These are phyloP conservation scores for Orthosia gothica DNA, from an alignment of 2,888 invertebrate genomes.

Conservation along the genomic window DNA sequence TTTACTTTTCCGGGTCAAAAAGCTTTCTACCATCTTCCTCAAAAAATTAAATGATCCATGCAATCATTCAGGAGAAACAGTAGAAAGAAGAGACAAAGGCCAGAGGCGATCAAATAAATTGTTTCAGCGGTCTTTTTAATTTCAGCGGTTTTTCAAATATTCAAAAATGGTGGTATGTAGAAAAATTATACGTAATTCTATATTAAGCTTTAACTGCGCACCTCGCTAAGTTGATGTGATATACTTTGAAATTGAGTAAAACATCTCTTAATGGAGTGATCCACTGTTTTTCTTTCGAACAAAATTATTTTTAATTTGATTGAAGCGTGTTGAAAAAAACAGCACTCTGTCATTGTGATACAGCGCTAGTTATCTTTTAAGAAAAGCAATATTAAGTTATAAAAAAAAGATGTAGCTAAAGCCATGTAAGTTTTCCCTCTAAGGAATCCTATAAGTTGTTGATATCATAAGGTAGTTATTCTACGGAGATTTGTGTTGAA, in stretches of 20 bases:
- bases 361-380: not conserved
- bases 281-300: not conserved
- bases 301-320: not conserved
- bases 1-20: conserved; percentile 13
- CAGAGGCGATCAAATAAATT: conserved; percentile 36
- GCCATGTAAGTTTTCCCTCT: not conserved
- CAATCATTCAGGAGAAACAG: conserved; percentile 31
- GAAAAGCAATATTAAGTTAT: not conserved
- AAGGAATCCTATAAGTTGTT: too few species aligned
- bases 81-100: conserved; percentile 24
- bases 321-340: not conserved
- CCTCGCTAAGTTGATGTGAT: conserved; percentile 21
- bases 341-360: not conserved
- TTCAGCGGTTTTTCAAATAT: conserved; percentile 5
- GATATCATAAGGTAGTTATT: too few species aligned
- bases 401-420: not conserved
- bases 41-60: conserved; percentile 33
- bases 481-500: too few species aligned
- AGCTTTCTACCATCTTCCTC: not conserved
- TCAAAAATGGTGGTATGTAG: conserved; percentile 28
- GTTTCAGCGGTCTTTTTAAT: conserved; percentile 40
- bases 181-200: conserved; percentile 48
- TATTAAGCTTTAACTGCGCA: conserved; percentile 23
- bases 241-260: conserved; percentile 1
- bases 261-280: not conserved